Evolutionary conservation across 37 sponge, comb jelly and placozoan genomes (phyloP).

Genomic region (Spongilla lacustris): DNA sequence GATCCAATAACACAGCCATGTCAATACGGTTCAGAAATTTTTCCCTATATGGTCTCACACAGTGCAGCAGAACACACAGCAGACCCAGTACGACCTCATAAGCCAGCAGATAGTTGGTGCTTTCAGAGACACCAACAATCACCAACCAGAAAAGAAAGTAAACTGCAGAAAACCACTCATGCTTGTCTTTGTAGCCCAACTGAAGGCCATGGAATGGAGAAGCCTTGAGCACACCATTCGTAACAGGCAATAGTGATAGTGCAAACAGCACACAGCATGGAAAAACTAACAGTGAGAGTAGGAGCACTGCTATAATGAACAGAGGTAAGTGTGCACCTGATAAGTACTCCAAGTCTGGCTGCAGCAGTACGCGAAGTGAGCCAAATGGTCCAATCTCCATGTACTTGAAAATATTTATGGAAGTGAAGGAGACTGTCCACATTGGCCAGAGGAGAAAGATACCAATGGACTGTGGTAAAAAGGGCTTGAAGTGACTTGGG

Average conservation of each 20-base stretch:
- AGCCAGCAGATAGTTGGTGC: neutral
- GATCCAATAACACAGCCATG: neutral
- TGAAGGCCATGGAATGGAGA: neutral
- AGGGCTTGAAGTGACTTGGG: neutral
- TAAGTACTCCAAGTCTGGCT: conserved; percentile 9
- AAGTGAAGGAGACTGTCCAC: neutral
- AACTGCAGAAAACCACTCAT: conserved; percentile 1
- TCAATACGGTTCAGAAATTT: neutral
- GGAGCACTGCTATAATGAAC: neutral
- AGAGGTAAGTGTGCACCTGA: neutral
- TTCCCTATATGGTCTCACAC: neutral
- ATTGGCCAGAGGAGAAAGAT: neutral
- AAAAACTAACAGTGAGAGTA: neutral
- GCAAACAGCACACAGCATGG: neutral
- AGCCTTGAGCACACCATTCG: neutral
- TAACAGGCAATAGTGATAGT: neutral
- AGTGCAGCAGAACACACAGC: neutral
- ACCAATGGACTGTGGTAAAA: neutral
- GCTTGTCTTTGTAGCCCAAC: neutral
- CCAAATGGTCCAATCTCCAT: neutral
- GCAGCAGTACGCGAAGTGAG: neutral
- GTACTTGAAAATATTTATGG: neutral
- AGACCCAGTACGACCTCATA: neutral
- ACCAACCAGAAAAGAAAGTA: conserved; percentile 2
- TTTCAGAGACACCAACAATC: neutral